Conservation (phyloP, 2,113 vertebrate genomes). For the Holacanthus passer region DNA sequence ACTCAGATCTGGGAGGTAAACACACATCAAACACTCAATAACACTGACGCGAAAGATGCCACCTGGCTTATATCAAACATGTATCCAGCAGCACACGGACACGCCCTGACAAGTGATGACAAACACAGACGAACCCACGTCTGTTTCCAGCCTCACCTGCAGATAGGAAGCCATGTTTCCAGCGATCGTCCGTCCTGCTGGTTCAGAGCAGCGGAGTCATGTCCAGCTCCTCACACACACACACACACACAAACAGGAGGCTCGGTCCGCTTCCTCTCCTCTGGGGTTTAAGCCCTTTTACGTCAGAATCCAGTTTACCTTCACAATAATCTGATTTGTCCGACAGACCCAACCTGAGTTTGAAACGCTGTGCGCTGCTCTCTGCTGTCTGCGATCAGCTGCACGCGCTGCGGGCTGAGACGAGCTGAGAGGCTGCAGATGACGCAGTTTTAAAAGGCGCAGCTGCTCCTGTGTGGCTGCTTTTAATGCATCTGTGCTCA, state of each 20-base stretch:
- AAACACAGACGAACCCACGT: not conserved
- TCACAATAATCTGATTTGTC: constrained; percentile 80
- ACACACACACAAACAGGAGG: too few species aligned
- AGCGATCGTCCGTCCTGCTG: constrained; percentile 34
- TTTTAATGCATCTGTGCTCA: not conserved
- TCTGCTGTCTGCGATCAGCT: too few species aligned
- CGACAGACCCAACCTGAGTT: constrained; percentile 43
- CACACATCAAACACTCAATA: not conserved
- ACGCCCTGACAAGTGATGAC: constrained; percentile 56
- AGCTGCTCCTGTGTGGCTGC: not conserved
- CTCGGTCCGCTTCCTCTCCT: too few species aligned
- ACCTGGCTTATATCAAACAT: not conserved
- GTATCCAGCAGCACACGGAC: constrained; percentile 34
- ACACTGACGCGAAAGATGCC: not conserved
- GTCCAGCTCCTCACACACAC: constrained; percentile 27
- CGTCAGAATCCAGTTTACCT: constrained; percentile 84
- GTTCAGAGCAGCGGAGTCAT: constrained; percentile 66
- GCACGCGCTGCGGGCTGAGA: too few species aligned
- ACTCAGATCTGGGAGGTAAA: not conserved
- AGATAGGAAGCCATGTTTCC: constrained; percentile 81
- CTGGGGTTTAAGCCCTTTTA: constrained; percentile 71
- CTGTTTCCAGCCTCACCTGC: constrained; percentile 72
- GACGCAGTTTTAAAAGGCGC: constrained; percentile 68
- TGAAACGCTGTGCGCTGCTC: constrained; percentile 18
- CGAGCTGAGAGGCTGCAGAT: constrained; percentile 50